Percentiles rank a stretch among this genome's conserved stretches.
Evolutionary conservation across 2,113 vertebrate species (phyloP).

Genomic region (Limnothrissa miodon): DNA sequence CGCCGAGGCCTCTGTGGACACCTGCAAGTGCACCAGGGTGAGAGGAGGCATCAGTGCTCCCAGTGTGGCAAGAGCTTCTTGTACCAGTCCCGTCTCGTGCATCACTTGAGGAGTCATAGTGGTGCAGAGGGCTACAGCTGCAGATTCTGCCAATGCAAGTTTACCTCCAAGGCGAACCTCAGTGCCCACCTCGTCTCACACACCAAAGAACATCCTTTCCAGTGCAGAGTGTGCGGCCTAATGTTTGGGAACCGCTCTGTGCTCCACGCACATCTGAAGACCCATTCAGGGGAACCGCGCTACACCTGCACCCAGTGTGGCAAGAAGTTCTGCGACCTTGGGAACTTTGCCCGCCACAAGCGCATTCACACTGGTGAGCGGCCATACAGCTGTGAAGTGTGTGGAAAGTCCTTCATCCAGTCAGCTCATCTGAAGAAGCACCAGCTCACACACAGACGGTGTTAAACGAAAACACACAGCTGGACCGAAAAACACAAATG

Average conservation of each 20-base stretch:
- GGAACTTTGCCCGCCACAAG: background rate
- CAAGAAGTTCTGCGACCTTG: background rate
- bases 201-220: background rate
- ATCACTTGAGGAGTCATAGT: background rate
- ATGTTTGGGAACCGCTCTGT: background rate
- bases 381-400: background rate
- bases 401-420: background rate
- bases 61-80: constrained; percentile 5
- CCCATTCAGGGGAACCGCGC: background rate
- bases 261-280: background rate
- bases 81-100: background rate
- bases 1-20: background rate
- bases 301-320: background rate
- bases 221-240: background rate
- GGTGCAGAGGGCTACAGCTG: background rate
- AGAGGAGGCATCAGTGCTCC: background rate
- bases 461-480: background rate
- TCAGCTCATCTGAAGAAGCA: constrained; percentile 3
- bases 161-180: background rate
- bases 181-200: background rate
- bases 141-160: background rate
- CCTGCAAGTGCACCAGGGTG: background rate
- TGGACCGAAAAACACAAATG: too few relatives aligned
- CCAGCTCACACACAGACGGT: background rate
- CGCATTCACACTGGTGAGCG: background rate